Base-by-base conservation (phyloP, 2,888 invertebrate genomes). In the Fragum sueziense region DNA sequence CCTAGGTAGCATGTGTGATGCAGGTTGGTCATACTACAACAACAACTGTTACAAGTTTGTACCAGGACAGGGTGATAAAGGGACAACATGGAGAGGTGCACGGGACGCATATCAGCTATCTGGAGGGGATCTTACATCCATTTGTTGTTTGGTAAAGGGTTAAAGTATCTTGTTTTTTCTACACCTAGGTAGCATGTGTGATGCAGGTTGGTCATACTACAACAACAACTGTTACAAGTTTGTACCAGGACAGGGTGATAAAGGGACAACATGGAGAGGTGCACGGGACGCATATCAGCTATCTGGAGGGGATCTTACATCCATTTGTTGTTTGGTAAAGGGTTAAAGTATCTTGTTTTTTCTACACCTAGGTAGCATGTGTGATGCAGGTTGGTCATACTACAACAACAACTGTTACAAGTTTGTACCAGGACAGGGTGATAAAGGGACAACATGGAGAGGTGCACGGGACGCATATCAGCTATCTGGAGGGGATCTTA, bases 71-170 rank as follows among this genome's bases (percentile, higher is more conserved):
- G 88, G 88, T 27, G 81, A 85, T 65, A 31, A 80, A 7, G 85
- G 80, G 14, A 75, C 74, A 62, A 77, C 86, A 0, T 88, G 88
- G 88, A 70, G 86, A 31, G 79, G 83, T 47, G 87, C 88, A 1
- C 70, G 86, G 27, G 27, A 69, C 1, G 73, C 54, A 20, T 90
- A 90, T 78, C 74, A 77, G 29, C 71, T 27, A 17, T 65, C 73
- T 25, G 84, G 85, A 3, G 89, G 85, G 1, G 86, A 89, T 6
- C 85, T 90, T 1, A 85, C 80, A 6, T 88, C 89, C 51, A 84
- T 90, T 47, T 72, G 70, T 14, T 79, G 77, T 22, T 73, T 71
- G 7, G 52, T 76, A 1, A 88, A 89, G 65, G 85, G 90, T 61
- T 62, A 76, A n/a, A n/a, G n/a, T n/a, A n/a, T n/a, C n/a, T n/a